Base-by-base conservation (phyloP, 2,113 vertebrate species). In the Ptilonorhynchus violaceus region DNA sequence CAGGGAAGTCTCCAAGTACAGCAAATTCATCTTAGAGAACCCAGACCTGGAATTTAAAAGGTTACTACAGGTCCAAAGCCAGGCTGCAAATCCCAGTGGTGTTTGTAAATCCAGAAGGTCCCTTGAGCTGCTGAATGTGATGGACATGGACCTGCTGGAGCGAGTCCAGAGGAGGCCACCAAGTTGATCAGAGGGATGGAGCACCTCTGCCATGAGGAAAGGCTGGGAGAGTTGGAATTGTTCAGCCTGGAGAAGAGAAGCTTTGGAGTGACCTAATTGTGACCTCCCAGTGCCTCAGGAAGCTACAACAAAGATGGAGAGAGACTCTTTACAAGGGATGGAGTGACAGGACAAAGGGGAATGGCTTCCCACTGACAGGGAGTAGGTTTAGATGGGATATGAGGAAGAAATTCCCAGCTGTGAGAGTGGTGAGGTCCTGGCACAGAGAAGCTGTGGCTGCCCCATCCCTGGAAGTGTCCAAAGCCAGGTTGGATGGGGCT, bases 381-480 rank as follows among this genome's bases (percentile, higher is more conserved):
- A 24, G 20, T 6, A 60, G 24, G 21, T 17, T 0, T 25, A 0
- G 17, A 31, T 68, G 62, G n/a, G 41, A 62, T 2, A 23, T 0
- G 55, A 35, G 62, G 70, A 69, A 55, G n/a, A 1, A 76, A 62
- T 69, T 68, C 4, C 0, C 62, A 0, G 0, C 30, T 41, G 2
- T 0, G 69, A 82, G 53, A 44, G 15, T 20, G 44, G 17, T 0
- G 2, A 56, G 8, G 5, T 15, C 18, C 33, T 46, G 37, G 19
- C 19, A 59, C 19, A 67, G 62, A 83, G 78, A 1, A 55, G 47
- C 28, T 53, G 46, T 12, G 77, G 53, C 46, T 89, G 39, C 30
- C 12, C 14, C 41, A 49, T 35, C 30, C 88, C 70, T 83, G 88
- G 30, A 0, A 62, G 4, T 47, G 55, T 4, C 15, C 63, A 1